A percentile compares a stretch with the other conserved stretches of the same genome.
These are phyloP conservation scores for Pseudorasbora parva DNA, from an alignment of 2,113 vertebrate species.

Conservation along the genomic window DNA sequence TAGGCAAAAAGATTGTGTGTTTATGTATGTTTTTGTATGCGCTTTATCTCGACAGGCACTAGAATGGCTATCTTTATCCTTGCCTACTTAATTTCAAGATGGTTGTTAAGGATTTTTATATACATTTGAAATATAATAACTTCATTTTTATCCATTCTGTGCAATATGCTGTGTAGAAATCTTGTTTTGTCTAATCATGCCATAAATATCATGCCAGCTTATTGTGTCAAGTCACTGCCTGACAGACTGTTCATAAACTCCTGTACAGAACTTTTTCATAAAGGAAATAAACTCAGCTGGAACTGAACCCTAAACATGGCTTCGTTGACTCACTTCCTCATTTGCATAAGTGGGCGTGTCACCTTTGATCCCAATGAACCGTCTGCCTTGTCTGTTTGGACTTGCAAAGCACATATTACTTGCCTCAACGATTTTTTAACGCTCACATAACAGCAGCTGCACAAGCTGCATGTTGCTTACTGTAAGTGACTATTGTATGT, in stretches of 20 bases:
- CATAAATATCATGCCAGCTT: slow-evolving; percentile 93
- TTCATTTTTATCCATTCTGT: slow-evolving; percentile 96
- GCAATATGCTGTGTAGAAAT: slow-evolving; percentile 99
- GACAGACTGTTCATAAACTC: slow-evolving; percentile 99
- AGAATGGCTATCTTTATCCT: slow-evolving; percentile 78
- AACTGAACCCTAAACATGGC: slow-evolving; percentile 90
- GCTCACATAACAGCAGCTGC: background rate
- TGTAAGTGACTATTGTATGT: background rate
- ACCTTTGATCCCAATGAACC: background rate
- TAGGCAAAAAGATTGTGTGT: slow-evolving; percentile 99
- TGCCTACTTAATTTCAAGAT: slow-evolving; percentile 79
- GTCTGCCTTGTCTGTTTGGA: slow-evolving; percentile 22
- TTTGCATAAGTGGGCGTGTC: slow-evolving; percentile 37
- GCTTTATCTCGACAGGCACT: slow-evolving; percentile 95
- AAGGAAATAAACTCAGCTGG: slow-evolving; percentile 99
- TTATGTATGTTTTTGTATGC: slow-evolving; percentile 97
- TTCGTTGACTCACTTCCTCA: slow-evolving; percentile 59
- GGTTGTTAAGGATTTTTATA: slow-evolving; percentile 92
- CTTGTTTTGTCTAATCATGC: slow-evolving; percentile 89
- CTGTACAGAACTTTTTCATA: slow-evolving; percentile 99
- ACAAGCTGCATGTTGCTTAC: background rate
- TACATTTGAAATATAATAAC: slow-evolving; percentile 84
- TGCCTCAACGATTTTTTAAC: slow-evolving; percentile 33
- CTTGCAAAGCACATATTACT: background rate
- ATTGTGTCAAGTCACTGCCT: slow-evolving; percentile 99